phyloP scores from a whole-genome alignment of 2,888 invertebrate genomes.

The Lepidocyrtoides sp. region DNA sequence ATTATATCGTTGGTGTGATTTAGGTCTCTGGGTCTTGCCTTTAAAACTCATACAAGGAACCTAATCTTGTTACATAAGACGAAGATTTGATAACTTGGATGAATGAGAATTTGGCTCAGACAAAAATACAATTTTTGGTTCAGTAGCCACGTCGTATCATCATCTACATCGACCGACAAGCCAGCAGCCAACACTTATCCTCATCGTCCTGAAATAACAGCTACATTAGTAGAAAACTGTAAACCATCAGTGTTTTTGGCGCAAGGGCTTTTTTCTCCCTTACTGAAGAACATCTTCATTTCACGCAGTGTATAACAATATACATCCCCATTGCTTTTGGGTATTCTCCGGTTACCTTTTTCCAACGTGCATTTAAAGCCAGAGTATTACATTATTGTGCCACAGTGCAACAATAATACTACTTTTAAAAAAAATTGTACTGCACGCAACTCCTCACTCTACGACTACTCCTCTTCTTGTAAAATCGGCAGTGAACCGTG shows the following conservation, averaged over 20 bases:
- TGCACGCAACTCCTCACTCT: slow-evolving; percentile 54
- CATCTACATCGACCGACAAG: slow-evolving; percentile 7
- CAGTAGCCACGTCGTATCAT: slow-evolving; percentile 60
- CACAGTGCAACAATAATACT: slow-evolving; percentile 28
- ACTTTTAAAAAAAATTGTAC: slow-evolving; percentile 8
- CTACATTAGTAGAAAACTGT: slow-evolving; percentile 8
- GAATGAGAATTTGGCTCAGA: slow-evolving; percentile 62
- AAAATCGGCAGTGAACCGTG: slow-evolving; percentile 80
- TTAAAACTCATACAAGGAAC: not conserved
- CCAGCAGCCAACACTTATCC: not conserved
- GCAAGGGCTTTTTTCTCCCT: slow-evolving; percentile 15
- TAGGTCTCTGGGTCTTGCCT: not conserved
- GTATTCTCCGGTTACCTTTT: slow-evolving; percentile 72
- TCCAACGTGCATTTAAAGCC: slow-evolving; percentile 16
- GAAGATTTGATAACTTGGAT: slow-evolving; percentile 68
- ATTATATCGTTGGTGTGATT: not conserved
- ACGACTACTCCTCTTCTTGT: slow-evolving; percentile 35
- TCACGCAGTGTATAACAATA: slow-evolving; percentile 12
- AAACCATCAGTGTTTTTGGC: slow-evolving; percentile 58
- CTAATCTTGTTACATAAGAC: slow-evolving; percentile 63
- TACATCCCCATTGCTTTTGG: not conserved
- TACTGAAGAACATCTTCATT: slow-evolving; percentile 34
- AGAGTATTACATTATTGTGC: slow-evolving; percentile 11
- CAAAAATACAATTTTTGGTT: slow-evolving; percentile 66
- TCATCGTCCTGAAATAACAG: not conserved